These are phyloP conservation scores for Columbina picui DNA, from an alignment of 2,113 vertebrate species.

Conservation along the genomic window DNA sequence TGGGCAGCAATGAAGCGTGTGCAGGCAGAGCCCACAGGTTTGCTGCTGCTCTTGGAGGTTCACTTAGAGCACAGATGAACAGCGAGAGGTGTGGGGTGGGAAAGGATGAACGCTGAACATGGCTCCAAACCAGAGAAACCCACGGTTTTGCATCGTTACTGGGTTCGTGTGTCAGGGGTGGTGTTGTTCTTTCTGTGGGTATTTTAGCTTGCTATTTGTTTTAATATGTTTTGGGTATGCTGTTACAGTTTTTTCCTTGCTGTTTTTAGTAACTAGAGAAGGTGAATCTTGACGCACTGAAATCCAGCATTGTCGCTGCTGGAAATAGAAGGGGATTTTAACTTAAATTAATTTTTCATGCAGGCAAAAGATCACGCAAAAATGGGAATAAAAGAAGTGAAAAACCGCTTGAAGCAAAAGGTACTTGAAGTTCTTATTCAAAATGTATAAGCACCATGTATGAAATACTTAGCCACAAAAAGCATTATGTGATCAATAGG, in stretches of 20 bases:
- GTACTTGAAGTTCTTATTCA: slow-evolving; percentile 86
- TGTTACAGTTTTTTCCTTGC: slow-evolving; percentile 55
- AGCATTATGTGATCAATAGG: slow-evolving; percentile 83
- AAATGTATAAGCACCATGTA: slow-evolving; percentile 76
- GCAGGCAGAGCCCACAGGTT: neutral
- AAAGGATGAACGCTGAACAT: neutral
- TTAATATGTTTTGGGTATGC: slow-evolving; percentile 58
- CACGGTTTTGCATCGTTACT: slow-evolving; percentile 17
- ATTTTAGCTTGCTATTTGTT: slow-evolving; percentile 69
- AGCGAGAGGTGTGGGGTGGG: neutral
- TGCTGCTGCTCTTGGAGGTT: neutral
- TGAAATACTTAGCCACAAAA: slow-evolving; percentile 75
- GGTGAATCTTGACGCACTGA: slow-evolving; percentile 57
- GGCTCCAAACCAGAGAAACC: slow-evolving; percentile 47
- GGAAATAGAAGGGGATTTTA: slow-evolving; percentile 77
- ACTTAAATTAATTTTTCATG: slow-evolving; percentile 80
- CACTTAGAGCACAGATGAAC: no score
- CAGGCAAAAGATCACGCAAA: slow-evolving; percentile 98
- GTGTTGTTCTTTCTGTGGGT: neutral
- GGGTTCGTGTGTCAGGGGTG: neutral
- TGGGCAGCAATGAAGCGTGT: no score
- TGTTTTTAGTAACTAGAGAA: slow-evolving; percentile 68
- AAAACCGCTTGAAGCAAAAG: slow-evolving; percentile 91
- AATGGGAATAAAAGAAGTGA: slow-evolving; percentile 98
- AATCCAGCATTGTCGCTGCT: slow-evolving; percentile 64